Conservation (phyloP, 2,888 invertebrate genomes). For the Acholoe squamosa region DNA sequence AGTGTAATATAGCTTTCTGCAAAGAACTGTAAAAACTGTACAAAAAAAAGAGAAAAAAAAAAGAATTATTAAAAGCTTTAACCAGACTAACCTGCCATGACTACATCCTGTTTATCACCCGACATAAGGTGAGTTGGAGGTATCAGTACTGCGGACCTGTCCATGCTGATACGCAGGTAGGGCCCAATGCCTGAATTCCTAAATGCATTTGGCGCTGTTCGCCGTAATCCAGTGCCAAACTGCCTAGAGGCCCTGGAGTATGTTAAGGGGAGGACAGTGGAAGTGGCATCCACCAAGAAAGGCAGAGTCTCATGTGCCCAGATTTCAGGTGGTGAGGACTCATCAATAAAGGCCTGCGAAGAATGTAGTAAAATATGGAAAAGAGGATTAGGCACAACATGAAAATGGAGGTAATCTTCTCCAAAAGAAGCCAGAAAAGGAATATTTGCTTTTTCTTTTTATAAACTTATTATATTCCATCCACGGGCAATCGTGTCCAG, state of each 20-base stretch:
- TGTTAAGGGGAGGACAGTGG: constrained; percentile 67
- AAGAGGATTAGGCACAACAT: too few species aligned
- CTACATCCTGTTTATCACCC: constrained; percentile 69
- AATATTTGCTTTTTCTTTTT: too few species aligned
- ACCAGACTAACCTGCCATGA: constrained; percentile 73
- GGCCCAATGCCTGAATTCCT: constrained; percentile 75
- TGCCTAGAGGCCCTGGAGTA: constrained; percentile 75
- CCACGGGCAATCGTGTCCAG: too few species aligned
- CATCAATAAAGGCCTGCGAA: constrained; percentile 73
- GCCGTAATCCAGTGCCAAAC: constrained; percentile 74
- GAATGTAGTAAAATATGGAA: neutral
- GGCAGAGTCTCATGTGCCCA: constrained; percentile 75
- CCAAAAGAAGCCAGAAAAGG: too few species aligned
- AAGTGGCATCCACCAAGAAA: constrained; percentile 68
- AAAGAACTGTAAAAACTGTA: too few species aligned
- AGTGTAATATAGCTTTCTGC: neutral
- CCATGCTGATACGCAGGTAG: constrained; percentile 68
- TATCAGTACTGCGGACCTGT: constrained; percentile 68
- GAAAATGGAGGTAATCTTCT: too few species aligned
- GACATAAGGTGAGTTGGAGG: constrained; percentile 73
- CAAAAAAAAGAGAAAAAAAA: too few species aligned
- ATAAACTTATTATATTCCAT: neutral
- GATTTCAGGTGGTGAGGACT: constrained; percentile 72
- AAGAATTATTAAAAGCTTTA: neutral
- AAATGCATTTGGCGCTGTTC: constrained; percentile 56